A percentile compares a stretch with the other conserved stretches of the same genome.
These are phyloP conservation scores for Nibea albiflora DNA, from an alignment of 2,113 vertebrate genomes.

Conservation along the genomic window DNA sequence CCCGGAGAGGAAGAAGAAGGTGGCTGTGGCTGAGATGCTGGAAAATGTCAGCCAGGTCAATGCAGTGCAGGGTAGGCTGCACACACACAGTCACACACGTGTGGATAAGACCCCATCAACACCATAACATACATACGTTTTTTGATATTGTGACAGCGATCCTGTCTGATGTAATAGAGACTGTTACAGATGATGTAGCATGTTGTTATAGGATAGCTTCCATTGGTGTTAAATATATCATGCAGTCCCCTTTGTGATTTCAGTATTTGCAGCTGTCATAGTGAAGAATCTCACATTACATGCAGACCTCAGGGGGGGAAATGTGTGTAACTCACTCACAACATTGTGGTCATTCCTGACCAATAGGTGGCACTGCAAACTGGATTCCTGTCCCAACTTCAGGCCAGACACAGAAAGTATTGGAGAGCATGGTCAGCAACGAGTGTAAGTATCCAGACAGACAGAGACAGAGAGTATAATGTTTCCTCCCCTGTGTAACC, in stretches of 20 bases:
- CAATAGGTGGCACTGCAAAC: constrained; percentile 83
- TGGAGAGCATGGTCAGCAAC: constrained; percentile 91
- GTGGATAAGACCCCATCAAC: not conserved
- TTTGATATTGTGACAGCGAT: constrained; percentile 11
- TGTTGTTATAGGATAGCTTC: not conserved
- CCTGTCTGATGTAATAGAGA: not conserved
- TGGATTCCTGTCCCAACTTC: constrained; percentile 84
- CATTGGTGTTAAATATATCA: constrained; percentile 27
- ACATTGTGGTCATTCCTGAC: constrained; percentile 41
- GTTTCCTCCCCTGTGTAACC: not conserved
- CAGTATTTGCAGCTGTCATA: constrained; percentile 59
- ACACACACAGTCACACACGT: constrained; percentile 4
- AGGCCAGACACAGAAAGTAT: constrained; percentile 89
- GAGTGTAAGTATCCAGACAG: constrained; percentile 86
- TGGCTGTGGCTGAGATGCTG: constrained; percentile 92
- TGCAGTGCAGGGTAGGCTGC: constrained; percentile 82
- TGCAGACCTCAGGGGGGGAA: not conserved
- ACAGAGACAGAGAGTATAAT: not conserved
- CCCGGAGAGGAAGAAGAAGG: constrained; percentile 91
- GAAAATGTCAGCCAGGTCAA: constrained; percentile 93
- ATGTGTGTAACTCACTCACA: constrained; percentile 25
- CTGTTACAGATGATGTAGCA: not conserved
- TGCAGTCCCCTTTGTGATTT: constrained; percentile 34
- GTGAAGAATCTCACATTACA: constrained; percentile 51
- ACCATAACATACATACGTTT: not conserved